phyloP scores from a whole-genome alignment of 2,113 vertebrate genomes.

The Podarcis raffonei region DNA sequence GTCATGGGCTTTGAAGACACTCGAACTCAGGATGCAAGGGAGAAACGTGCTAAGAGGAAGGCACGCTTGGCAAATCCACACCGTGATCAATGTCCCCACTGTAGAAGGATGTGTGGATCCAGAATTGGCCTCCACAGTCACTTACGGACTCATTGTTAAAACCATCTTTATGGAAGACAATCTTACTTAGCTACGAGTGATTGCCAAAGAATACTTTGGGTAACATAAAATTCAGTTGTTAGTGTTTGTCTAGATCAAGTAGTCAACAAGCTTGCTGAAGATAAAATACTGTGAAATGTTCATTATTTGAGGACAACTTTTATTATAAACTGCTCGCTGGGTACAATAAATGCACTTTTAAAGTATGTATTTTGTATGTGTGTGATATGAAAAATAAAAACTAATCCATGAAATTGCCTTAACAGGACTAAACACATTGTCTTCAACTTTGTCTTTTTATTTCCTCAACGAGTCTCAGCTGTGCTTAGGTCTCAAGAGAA shows the following conservation, averaged over 20 bases:
- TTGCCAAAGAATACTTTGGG: too few relatives aligned
- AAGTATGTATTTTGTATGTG: background rate
- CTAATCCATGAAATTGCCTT: background rate
- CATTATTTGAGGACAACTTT: constrained; percentile 50
- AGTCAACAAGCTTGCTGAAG: constrained; percentile 22
- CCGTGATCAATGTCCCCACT: too few relatives aligned
- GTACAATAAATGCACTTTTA: constrained; percentile 24
- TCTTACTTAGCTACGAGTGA: too few relatives aligned
- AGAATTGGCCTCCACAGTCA: too few relatives aligned
- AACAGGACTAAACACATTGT: background rate
- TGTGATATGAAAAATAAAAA: background rate
- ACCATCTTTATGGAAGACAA: too few relatives aligned
- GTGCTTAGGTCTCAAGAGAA: background rate
- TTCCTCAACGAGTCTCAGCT: background rate
- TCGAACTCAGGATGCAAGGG: too few relatives aligned
- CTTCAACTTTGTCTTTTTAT: background rate
- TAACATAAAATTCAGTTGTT: too few relatives aligned
- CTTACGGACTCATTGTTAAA: too few relatives aligned
- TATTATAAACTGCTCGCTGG: constrained; percentile 39
- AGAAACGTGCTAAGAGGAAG: too few relatives aligned
- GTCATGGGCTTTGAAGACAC: too few relatives aligned
- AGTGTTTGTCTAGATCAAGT: background rate
- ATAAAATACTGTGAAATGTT: constrained; percentile 44
- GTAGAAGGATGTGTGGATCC: too few relatives aligned
- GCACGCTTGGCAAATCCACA: too few relatives aligned